These are phyloP conservation scores for Resseliella maxima DNA, from an alignment of 2,888 invertebrate species.

Conservation along the genomic window DNA sequence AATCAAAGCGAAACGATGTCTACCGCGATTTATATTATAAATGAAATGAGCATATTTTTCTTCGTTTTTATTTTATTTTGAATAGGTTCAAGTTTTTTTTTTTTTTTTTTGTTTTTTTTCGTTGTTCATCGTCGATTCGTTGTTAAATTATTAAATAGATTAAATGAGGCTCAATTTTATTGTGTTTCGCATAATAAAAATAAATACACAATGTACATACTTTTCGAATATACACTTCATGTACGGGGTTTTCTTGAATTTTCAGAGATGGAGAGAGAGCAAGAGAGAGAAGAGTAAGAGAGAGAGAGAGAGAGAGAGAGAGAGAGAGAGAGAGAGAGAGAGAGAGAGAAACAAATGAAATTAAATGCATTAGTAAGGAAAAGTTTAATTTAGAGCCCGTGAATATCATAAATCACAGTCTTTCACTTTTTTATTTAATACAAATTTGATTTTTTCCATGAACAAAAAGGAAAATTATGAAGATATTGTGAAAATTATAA, in stretches of 20 bases:
- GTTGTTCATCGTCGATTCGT: too few relatives aligned
- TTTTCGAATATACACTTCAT: neutral
- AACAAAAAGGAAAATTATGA: neutral
- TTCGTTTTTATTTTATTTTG: neutral
- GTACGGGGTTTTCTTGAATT: neutral
- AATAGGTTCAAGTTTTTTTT: neutral
- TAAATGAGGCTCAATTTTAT: conserved; percentile 40
- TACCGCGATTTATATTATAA: conserved; percentile 10
- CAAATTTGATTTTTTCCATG: neutral
- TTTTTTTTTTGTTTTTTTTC: neutral
- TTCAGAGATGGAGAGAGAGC: neutral
- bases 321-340: too few relatives aligned
- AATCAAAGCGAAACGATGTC: conserved; percentile 49
- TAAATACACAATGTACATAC: conserved; percentile 3
- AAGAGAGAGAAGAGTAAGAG: too few relatives aligned
- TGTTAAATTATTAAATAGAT: conserved; percentile 41
- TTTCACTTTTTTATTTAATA: neutral
- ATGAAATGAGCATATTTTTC: neutral
- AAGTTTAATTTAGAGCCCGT: neutral
- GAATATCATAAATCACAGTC: neutral
- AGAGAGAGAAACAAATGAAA: too few relatives aligned
- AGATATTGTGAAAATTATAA: neutral
- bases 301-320: too few relatives aligned
- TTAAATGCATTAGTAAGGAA: neutral
- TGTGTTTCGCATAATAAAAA: conserved; percentile 48